Base-by-base conservation (phyloP, 2,113 vertebrate genomes). In the Archilochus colubris region DNA sequence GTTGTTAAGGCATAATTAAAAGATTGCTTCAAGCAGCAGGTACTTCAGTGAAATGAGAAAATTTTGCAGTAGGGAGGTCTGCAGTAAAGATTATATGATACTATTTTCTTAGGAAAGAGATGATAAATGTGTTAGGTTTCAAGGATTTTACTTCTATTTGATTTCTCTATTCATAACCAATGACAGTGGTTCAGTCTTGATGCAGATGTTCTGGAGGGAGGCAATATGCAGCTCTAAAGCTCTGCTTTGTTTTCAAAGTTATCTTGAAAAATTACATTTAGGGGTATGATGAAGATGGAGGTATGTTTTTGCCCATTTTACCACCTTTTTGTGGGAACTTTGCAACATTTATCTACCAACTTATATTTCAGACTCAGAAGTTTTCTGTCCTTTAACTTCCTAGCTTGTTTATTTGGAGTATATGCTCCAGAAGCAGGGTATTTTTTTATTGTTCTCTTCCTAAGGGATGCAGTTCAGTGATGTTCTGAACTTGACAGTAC, bases 131-230 rank as follows among this genome's bases (percentile, higher is more conserved):
- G 14, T 69, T 69, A 17, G 9, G 10, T 79, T 80, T 73, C 25
- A 88, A 57, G 14, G 16, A 86, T 69, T 85, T 69, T 9, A 22
- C 15, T 82, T 58, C 30, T 59, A 3, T 88, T 76, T 93, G 78
- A 74, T 88, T 90, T 76, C 63, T 91, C 0, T 77, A 46, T 58
- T 54, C 30, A 46, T 59, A 74, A 46, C 27, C 19, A 74, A 19
- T 15, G 58, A 12, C 6, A 23, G 12, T 44, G 16, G 3, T 33
- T 77, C 27, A 43, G 46, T 19, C 53, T 64, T 30, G 17, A 46
- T 88, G 44, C n/a, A 86, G 31, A 7, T 58, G 89, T 95, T 76
- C 40, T 78, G 50, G 72, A 74, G 50, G 51, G 28, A 88, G 75
- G 10, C 0, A 1, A 12, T 27, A 44, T 27, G 21, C 14, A 64